These are phyloP conservation scores for Ia io DNA, from an alignment of 2,113 vertebrate genomes.

Conservation along the genomic window DNA sequence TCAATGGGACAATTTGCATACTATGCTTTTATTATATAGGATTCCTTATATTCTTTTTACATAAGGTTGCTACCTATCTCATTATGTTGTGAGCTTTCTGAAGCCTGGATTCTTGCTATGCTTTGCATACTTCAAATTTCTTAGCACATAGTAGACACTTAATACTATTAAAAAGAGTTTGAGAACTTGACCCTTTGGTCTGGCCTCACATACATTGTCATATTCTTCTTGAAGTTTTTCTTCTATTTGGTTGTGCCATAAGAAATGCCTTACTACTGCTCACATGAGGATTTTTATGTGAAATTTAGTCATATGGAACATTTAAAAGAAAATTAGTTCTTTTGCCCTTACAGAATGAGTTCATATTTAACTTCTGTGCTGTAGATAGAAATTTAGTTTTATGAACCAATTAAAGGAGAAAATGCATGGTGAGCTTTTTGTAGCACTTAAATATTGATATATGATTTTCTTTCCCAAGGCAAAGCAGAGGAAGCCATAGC, in stretches of 20 bases:
- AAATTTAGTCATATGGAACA: constrained; percentile 60
- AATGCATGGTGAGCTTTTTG: constrained; percentile 53
- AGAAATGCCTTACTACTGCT: background rate
- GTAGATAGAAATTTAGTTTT: constrained; percentile 61
- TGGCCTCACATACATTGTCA: background rate
- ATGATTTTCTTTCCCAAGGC: constrained; percentile 69
- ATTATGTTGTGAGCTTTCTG: background rate
- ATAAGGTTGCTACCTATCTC: background rate
- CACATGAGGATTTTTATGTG: constrained; percentile 41
- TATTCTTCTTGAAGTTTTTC: background rate
- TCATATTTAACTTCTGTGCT: constrained; percentile 62
- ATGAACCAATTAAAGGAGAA: constrained; percentile 65
- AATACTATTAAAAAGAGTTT: background rate
- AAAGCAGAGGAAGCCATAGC: constrained; percentile 42
- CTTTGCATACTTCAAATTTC: background rate
- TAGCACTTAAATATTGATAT: constrained; percentile 66
- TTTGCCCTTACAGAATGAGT: constrained; percentile 48
- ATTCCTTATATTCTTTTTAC: background rate
- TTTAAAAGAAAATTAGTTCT: constrained; percentile 45
- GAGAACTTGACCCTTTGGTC: background rate
- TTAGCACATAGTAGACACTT: background rate
- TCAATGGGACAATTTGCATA: too few relatives aligned
- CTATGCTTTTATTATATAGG: background rate
- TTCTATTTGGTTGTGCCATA: background rate
- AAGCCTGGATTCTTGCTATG: background rate